A percentile compares a stretch with the other conserved stretches of the same genome.
Evolutionary conservation across 2,888 invertebrate species (phyloP).

Genomic region (Drosophila infuscata): DNA sequence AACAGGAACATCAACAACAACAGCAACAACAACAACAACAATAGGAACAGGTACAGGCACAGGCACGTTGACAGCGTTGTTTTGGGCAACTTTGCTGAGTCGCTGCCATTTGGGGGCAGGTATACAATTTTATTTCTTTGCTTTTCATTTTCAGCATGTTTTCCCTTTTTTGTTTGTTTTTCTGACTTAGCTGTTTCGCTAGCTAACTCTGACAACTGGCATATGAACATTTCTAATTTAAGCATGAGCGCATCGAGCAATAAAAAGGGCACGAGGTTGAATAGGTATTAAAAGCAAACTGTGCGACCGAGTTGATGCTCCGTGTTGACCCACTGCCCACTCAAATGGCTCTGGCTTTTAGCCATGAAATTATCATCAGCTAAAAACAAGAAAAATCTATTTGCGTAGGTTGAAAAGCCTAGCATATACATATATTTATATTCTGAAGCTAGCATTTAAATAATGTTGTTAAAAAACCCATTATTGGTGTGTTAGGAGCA

Average conservation of each 20-base stretch:
- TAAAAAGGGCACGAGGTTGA: slow-evolving; percentile 8
- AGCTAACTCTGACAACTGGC: slow-evolving; percentile 52
- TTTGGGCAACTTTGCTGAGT: slow-evolving; percentile 47
- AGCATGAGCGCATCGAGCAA: slow-evolving; percentile 65
- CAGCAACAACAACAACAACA: slow-evolving; percentile 4
- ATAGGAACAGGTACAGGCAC: slow-evolving; percentile 9
- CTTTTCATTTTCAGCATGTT: slow-evolving; percentile 38
- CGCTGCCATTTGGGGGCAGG: slow-evolving; percentile 45
- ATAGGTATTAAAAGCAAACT: slow-evolving; percentile 32
- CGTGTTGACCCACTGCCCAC: slow-evolving; percentile 11
- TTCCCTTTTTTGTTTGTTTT: slow-evolving; percentile 2
- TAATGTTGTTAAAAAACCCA: neutral
- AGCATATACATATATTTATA: neutral
- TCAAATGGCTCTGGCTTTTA: slow-evolving; percentile 35
- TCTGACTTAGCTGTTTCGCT: slow-evolving; percentile 20
- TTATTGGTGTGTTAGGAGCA: neutral
- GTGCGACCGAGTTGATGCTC: slow-evolving; percentile 27
- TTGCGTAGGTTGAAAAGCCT: neutral
- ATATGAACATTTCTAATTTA: slow-evolving; percentile 76
- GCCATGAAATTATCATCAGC: slow-evolving; percentile 62
- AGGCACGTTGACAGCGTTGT: slow-evolving; percentile 28
- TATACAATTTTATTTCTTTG: slow-evolving; percentile 32
- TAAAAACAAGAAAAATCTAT: slow-evolving; percentile 11
- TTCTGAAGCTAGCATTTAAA: neutral
- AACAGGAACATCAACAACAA: neutral